These are phyloP conservation scores for Erethizon dorsatum DNA, from an alignment of 2,797 vertebrate species.

Conservation along the genomic window DNA sequence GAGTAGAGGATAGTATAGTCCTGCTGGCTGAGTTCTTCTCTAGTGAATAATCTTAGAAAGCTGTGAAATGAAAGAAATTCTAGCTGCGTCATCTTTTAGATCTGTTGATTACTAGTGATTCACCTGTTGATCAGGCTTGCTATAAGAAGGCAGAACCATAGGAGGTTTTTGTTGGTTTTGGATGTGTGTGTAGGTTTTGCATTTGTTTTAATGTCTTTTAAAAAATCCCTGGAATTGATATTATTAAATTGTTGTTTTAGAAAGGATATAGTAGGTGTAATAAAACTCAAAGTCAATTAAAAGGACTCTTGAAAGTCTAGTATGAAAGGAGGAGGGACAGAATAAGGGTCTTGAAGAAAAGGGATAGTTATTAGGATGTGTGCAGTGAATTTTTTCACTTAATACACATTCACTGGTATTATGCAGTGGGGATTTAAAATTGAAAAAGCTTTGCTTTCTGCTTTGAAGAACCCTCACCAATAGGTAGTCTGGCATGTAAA, in stretches of 20 bases:
- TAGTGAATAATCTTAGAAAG: background rate
- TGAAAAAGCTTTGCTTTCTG: background rate
- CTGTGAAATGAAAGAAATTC: background rate
- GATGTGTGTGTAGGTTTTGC: background rate
- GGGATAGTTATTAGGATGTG: background rate
- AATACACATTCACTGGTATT: background rate
- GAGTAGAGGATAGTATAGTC: background rate
- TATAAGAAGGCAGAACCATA: background rate
- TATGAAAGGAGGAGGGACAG: background rate
- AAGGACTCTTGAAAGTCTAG: background rate
- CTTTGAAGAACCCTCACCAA: background rate
- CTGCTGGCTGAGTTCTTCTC: background rate
- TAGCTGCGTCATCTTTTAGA: background rate
- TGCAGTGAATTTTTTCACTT: background rate
- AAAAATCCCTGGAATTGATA: background rate
- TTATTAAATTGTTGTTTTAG: background rate
- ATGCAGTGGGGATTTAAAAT: background rate
- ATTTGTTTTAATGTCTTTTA: background rate
- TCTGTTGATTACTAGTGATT: background rate
- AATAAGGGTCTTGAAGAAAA: background rate
- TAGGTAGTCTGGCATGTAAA: background rate
- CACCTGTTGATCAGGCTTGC: background rate
- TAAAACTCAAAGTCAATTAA: background rate
- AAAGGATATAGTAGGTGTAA: background rate
- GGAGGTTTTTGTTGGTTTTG: background rate